Base-by-base conservation (phyloP, 2,113 vertebrate species). In the Podarcis raffonei region DNA sequence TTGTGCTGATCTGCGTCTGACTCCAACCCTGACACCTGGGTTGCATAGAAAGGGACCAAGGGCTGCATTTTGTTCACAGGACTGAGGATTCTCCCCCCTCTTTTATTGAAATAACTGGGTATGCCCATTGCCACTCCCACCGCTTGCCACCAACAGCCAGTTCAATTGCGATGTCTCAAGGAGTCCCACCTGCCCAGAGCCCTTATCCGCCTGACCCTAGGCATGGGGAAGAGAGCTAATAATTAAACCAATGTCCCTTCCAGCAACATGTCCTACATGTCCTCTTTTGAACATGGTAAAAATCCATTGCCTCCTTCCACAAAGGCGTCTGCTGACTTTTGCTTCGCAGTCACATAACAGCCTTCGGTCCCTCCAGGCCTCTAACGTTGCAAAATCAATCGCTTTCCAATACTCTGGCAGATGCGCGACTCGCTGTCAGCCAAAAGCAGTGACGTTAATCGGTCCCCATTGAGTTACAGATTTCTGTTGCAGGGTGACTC, bases 151-250 rank as follows among this genome's bases (percentile, higher is more conserved):
- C 30, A n/a, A n/a, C 9, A n/a, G 69, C 69, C 69, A 71, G 69
- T 0, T n/a, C 69, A 8, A 27, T 7, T 30, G 0, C 4, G 3
- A 4, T 3, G 3, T 30, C 39, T 42, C 39, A 13, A 71, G n/a
- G 69, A 71, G 27, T n/a, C 69, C 8, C 69, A n/a, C 30, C 4
- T 9, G 12, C 27, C 5, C n/a, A n/a, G 69, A n/a, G 27, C 69
- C 30, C 11, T 71, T 15, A 72, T 35, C 12, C 30, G n/a, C 71
- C 30, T n/a, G 71, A 72, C 18, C n/a, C 71, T 32, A 23, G 66
- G 25, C 20, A 7, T 0, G 66, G 71, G 71, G 71, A 32, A 16
- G 30, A 72, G 13, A n/a, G 71, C 12, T 25, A 22, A 35, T 23
- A 8, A 53, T 53, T 30, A 27, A 15, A 78, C 76, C 23, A 78